Percentiles rank a stretch among this genome's conserved stretches.
Evolutionary conservation across 37 sponge, comb jelly and placozoan genomes (phyloP).

Genomic region (Chondrilla cf. caribensis): DNA sequence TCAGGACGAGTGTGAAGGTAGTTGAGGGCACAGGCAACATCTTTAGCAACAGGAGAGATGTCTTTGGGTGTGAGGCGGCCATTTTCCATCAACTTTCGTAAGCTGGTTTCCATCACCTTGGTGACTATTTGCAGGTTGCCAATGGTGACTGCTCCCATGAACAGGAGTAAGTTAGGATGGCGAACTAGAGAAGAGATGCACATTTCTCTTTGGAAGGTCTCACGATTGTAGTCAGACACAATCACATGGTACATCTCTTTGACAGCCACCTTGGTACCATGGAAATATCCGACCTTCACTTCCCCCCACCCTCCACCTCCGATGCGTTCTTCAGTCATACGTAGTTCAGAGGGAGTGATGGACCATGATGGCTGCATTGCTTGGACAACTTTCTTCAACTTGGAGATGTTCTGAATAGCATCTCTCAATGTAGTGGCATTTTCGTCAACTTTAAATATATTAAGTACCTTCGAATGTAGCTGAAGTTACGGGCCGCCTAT

Average conservation of each 20-base stretch:
- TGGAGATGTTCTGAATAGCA: background rate
- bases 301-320: constrained; percentile 67
- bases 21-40: constrained; percentile 60
- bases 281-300: constrained; percentile 41
- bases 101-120: constrained; percentile 62
- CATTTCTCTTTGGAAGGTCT: constrained; percentile 52
- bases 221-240: constrained; percentile 19
- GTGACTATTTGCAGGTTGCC: constrained; percentile 48
- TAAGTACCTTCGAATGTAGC: too few relatives aligned
- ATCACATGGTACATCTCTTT: constrained; percentile 51
- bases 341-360: constrained; percentile 3
- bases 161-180: constrained; percentile 71
- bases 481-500: too few relatives aligned
- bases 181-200: constrained; percentile 32
- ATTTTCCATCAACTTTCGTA: constrained; percentile 37
- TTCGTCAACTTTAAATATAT: too few relatives aligned
- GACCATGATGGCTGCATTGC: constrained; percentile 15
- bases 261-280: constrained; percentile 62
- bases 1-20: constrained; percentile 60
- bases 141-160: constrained; percentile 61
- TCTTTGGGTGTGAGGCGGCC: background rate
- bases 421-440: too few relatives aligned
- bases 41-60: constrained; percentile 22
- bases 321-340: background rate
- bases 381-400: background rate